Percentiles rank a stretch among this genome's conserved stretches.
These are phyloP conservation scores for Bubo bubo DNA, from an alignment of 2,113 vertebrate species.

Conservation along the genomic window DNA sequence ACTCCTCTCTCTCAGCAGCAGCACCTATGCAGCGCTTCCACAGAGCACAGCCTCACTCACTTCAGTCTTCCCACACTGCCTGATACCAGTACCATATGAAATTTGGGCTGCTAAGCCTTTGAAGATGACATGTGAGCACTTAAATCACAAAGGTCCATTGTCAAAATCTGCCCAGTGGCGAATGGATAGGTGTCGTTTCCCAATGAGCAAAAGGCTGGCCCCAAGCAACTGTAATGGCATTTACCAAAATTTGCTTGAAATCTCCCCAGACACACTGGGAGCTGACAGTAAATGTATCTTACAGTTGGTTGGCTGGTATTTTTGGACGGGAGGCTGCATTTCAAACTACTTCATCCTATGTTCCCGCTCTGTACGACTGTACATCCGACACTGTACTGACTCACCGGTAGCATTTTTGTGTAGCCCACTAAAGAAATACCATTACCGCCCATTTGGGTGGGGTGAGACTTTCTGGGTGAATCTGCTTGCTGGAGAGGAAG, in stretches of 20 bases:
- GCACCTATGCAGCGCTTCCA: fast-evolving
- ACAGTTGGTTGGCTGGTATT: constrained; percentile 45
- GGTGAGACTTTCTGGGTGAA: not conserved
- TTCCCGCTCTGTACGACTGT: not conserved
- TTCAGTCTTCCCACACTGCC: not conserved
- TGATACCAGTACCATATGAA: not conserved
- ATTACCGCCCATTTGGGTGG: not conserved
- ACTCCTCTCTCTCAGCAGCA: not conserved
- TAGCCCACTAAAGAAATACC: not conserved
- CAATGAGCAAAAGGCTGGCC: not conserved
- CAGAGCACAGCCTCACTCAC: fast-evolving
- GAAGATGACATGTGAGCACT: not conserved
- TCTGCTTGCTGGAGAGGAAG: not conserved
- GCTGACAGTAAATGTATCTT: constrained; percentile 42
- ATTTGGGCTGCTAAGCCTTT: not conserved
- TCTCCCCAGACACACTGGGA: not conserved
- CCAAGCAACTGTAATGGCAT: not conserved
- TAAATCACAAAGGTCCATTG: not conserved
- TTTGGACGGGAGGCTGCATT: constrained; percentile 33
- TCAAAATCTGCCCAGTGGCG: not conserved
- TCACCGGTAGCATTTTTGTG: not conserved
- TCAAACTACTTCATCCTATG: constrained; percentile 10
- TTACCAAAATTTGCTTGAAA: constrained; percentile 23
- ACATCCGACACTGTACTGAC: not conserved
- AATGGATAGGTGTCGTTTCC: not conserved